phyloP scores from a whole-genome alignment of 1,140 invertebrate genomes.

The Triops cancriformis region DNA sequence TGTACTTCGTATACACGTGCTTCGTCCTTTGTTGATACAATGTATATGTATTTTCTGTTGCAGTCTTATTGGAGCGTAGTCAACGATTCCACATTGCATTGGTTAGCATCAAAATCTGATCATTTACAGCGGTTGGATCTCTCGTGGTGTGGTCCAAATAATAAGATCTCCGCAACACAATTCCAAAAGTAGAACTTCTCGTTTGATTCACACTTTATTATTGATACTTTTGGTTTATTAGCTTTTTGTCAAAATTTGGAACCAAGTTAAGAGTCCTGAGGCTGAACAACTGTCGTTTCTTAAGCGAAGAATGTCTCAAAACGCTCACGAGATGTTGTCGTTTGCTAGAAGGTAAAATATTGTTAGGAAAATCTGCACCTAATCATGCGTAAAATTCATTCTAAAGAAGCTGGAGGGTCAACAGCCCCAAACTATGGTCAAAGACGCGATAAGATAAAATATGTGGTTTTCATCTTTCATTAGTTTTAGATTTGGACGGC shows the following conservation, averaged over 20 bases:
- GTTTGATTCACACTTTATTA: constrained; percentile 33
- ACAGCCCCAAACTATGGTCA: too few relatives aligned
- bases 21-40: constrained; percentile 20
- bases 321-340: constrained; percentile 53
- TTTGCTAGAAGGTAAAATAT: constrained; percentile 56
- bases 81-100: constrained; percentile 41
- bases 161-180: constrained; percentile 47
- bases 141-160: constrained; percentile 77
- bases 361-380: constrained; percentile 24
- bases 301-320: constrained; percentile 53
- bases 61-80: constrained; percentile 48
- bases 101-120: constrained; percentile 49
- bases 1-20: not conserved
- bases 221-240: constrained; percentile 34
- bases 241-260: constrained; percentile 59
- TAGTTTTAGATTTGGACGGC: constrained; percentile 18
- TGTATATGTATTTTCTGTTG: constrained; percentile 29
- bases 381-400: not conserved
- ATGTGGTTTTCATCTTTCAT: constrained; percentile 26
- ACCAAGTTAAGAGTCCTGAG: constrained; percentile 56
- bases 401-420: too few relatives aligned
- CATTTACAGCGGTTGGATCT: constrained; percentile 68
- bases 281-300: constrained; percentile 64
- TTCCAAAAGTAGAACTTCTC: constrained; percentile 46
- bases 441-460: not conserved